phyloP scores from a whole-genome alignment of 1,140 invertebrate genomes.

The Onthophagus taurus region DNA sequence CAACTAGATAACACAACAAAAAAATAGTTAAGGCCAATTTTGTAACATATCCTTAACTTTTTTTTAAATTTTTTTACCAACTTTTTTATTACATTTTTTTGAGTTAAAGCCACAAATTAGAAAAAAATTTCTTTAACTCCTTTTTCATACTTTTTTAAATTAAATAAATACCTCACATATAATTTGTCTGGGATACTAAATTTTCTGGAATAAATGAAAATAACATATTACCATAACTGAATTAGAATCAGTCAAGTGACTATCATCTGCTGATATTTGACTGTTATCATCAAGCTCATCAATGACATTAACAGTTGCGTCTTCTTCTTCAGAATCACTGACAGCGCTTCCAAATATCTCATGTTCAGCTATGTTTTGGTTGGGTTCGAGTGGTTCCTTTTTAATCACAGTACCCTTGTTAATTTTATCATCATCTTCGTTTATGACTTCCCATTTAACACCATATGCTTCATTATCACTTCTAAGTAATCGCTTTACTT shows the following conservation, averaged over 20 bases:
- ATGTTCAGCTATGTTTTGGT: conserved; percentile 49
- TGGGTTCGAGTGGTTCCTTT: conserved; percentile 43
- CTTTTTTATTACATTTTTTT: too few relatives aligned
- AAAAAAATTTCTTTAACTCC: too few relatives aligned
- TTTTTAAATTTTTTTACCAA: too few relatives aligned
- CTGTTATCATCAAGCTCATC: conserved; percentile 73
- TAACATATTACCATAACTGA: conserved; percentile 47
- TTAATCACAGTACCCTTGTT: conserved; percentile 48
- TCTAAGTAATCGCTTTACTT: conserved; percentile 82
- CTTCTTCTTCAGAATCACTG: conserved; percentile 73
- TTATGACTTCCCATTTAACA: conserved; percentile 88
- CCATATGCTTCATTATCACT: conserved; percentile 85
- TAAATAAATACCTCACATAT: not conserved
- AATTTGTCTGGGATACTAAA: conserved; percentile 5
- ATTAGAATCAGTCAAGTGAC: conserved; percentile 64
- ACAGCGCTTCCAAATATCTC: conserved; percentile 84
- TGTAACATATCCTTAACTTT: too few relatives aligned
- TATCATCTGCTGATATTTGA: conserved; percentile 63
- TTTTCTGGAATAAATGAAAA: conserved; percentile 3
- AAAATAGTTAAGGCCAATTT: too few relatives aligned
- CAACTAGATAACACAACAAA: too few relatives aligned
- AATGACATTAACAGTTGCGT: conserved; percentile 58
- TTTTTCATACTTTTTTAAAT: not conserved
- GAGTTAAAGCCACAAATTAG: not conserved
- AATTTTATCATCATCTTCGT: conserved; percentile 74